A percentile compares a stretch with the other conserved stretches of the same genome.
These are phyloP conservation scores for Acanthosepion esculentum DNA, from an alignment of 2,888 invertebrate genomes.

Conservation along the genomic window DNA sequence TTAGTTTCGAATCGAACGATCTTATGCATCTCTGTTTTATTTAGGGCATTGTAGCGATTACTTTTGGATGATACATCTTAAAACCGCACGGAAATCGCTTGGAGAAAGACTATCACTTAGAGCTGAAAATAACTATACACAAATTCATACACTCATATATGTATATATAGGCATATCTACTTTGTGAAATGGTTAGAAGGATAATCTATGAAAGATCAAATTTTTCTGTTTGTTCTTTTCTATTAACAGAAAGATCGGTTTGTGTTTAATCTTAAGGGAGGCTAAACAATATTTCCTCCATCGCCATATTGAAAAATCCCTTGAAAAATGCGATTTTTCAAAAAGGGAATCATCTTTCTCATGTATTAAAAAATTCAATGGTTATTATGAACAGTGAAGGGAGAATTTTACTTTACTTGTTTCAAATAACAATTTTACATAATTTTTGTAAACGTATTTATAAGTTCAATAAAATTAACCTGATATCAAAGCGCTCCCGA, in stretches of 20 bases:
- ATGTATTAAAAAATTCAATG: not conserved
- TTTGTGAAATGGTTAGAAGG: not conserved
- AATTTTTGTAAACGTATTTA: not conserved
- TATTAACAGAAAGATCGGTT: no score
- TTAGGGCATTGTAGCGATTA: no score
- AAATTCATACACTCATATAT: not conserved
- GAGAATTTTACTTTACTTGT: not conserved
- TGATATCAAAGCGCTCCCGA: not conserved
- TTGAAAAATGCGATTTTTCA: not conserved
- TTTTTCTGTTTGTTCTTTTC: no score
- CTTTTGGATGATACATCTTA: no score
- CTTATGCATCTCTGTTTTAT: no score
- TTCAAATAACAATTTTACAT: not conserved
- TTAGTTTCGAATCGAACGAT: no score
- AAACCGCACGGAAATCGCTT: no score
- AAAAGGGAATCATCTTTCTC: not conserved
- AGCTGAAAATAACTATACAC: not conserved
- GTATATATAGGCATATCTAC: not conserved
- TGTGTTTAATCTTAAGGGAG: no score
- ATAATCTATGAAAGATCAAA: not conserved
- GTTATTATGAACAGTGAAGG: not conserved
- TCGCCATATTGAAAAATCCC: no score
- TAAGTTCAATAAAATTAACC: not conserved
- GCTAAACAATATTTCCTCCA: no score
- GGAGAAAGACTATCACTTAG: no score